These are phyloP conservation scores for Patagioenas fasciata DNA, from an alignment of 2,113 vertebrate genomes.

Conservation along the genomic window DNA sequence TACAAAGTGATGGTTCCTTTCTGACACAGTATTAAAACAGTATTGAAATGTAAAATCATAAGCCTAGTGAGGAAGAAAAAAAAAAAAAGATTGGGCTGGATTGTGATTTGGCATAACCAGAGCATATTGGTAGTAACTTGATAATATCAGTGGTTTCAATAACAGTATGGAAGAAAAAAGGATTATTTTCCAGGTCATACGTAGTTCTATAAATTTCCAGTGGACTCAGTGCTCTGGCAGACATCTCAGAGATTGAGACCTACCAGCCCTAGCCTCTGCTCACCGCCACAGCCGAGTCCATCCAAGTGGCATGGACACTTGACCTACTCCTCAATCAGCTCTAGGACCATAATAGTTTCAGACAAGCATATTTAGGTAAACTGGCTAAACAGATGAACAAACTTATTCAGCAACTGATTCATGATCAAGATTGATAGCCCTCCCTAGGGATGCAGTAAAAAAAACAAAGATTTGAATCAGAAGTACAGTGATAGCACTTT, in stretches of 20 bases:
- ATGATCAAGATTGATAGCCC: not conserved
- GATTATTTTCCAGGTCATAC: not conserved
- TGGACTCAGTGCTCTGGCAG: not conserved
- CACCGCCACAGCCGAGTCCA: not conserved
- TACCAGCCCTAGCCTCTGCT: not conserved
- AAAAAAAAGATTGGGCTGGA: not conserved
- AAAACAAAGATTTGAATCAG: not conserved
- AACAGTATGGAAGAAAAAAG: not conserved
- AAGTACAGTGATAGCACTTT: not conserved
- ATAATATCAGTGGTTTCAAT: not conserved
- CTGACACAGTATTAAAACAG: not conserved
- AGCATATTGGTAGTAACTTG: not conserved
- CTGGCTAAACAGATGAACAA: not conserved
- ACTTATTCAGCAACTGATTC: not conserved
- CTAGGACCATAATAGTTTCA: not conserved
- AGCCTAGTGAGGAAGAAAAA: not conserved
- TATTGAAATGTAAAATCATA: not conserved
- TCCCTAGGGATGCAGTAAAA: not conserved
- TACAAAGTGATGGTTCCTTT: not conserved
- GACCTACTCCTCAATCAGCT: not conserved
- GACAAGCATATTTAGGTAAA: not conserved
- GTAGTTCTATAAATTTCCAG: not conserved
- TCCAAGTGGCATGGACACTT: not conserved
- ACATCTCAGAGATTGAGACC: too few species aligned
- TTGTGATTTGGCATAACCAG: not conserved